Conservation (phyloP, 2,113 vertebrate genomes). For the Pseudopipra pipra region DNA sequence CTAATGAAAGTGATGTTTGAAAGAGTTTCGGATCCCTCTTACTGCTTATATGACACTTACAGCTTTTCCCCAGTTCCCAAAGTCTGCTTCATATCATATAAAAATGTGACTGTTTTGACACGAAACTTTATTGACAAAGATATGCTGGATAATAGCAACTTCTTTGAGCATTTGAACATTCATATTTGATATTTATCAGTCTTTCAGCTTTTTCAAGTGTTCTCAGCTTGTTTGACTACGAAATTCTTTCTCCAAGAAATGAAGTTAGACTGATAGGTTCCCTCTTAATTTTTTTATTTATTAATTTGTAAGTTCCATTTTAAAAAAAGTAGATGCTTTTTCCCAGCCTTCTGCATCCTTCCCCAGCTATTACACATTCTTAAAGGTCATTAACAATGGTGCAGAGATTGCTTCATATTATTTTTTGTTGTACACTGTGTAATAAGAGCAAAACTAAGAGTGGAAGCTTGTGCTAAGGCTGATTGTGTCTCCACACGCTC, state of each 20-base stretch:
- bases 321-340: background rate
- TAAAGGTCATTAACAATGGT: background rate
- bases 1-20: background rate
- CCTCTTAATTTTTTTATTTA: background rate
- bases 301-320: background rate
- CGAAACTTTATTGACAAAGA: background rate
- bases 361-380: background rate
- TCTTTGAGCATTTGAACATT: background rate
- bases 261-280: background rate
- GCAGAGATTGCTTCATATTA: background rate
- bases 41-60: background rate
- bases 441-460: background rate
- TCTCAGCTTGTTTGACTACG: background rate
- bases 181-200: background rate
- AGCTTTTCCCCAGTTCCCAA: background rate
- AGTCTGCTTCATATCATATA: background rate
- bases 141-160: background rate
- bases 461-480: background rate
- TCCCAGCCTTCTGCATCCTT: background rate
- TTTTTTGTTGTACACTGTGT: background rate
- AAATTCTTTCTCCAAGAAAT: background rate
- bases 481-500: background rate
- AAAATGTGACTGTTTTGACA: background rate
- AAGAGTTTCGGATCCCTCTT: background rate
- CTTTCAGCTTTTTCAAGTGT: background rate